Conservation (phyloP, 2,797 vertebrate species). For the Tapirus indicus region DNA sequence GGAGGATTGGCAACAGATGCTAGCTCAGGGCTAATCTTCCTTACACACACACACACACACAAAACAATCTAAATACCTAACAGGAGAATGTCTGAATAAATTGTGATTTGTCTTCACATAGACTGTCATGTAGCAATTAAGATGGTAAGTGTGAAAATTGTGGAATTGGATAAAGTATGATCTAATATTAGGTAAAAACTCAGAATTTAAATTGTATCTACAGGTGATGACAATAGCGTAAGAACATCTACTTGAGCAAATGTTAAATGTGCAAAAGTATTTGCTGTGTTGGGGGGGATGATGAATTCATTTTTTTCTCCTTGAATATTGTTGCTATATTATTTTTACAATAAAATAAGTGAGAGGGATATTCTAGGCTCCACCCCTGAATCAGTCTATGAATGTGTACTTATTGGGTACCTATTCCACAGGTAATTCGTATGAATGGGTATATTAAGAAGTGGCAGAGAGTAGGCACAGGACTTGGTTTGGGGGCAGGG, state of each 20-base stretch:
- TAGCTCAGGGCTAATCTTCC: no score
- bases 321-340: constrained; percentile 1
- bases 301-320: background rate
- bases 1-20: no score
- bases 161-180: background rate
- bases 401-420: background rate
- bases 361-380: background rate
- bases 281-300: background rate
- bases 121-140: background rate
- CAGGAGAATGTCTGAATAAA: background rate
- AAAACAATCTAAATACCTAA: background rate
- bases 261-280: background rate
- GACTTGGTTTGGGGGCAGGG: background rate
- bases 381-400: background rate
- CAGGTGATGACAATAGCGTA: background rate
- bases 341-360: constrained; percentile 53
- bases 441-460: background rate
- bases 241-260: background rate
- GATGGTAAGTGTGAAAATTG: background rate
- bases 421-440: background rate
- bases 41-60: no score
- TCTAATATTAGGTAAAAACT: background rate
- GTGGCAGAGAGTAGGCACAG: no score
- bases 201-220: background rate
- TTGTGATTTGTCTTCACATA: background rate